Evolutionary conservation across 2,797 vertebrate species (phyloP).

Genomic region (Varecia variegata): DNA sequence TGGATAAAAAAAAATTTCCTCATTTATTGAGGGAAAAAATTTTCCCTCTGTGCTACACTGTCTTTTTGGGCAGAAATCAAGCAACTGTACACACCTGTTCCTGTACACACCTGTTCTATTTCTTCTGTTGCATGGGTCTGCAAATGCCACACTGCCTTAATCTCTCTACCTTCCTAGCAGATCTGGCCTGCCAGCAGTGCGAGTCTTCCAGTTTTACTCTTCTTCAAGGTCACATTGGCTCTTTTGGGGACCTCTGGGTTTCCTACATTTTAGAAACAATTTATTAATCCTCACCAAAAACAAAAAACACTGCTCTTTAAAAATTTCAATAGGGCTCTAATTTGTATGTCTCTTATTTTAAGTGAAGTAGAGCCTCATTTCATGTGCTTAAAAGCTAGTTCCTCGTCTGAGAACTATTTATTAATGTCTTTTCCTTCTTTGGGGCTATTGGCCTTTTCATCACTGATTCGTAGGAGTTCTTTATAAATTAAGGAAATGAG

Average conservation of each 20-base stretch:
- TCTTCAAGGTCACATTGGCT: neutral
- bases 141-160: rapidly evolving
- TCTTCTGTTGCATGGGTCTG: rapidly evolving
- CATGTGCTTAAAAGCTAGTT: neutral
- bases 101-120: rapidly evolving
- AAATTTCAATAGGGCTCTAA: neutral
- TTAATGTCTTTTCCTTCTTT: neutral
- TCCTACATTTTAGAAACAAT: neutral
- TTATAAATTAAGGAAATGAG: neutral
- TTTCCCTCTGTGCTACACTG: neutral
- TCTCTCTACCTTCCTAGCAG: neutral
- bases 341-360: neutral
- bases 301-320: neutral
- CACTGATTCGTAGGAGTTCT: neutral
- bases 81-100: rapidly evolving
- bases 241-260: neutral
- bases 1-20: neutral
- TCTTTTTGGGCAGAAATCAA: neutral
- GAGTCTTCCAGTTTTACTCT: neutral
- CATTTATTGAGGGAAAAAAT: neutral
- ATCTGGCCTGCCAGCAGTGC: rapidly evolving
- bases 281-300: neutral
- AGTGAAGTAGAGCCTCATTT: neutral
- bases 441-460: neutral
- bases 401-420: neutral